Conservation (phyloP, 1,140 invertebrate species). For the Orius insidiosus region DNA sequence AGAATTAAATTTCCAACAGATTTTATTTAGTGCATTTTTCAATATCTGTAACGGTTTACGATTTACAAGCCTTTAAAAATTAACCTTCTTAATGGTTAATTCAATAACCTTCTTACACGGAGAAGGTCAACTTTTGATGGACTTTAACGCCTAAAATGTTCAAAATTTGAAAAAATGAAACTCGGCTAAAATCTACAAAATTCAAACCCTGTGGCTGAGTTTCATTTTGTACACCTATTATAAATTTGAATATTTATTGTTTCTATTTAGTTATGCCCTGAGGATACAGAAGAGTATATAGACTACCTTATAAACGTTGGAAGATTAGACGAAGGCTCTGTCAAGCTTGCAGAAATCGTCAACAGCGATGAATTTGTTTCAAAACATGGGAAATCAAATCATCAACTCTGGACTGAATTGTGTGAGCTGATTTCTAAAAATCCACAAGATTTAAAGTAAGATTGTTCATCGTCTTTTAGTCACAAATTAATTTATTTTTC, state of each 20-base stretch:
- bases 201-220: too few relatives aligned
- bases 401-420: conserved; percentile 97
- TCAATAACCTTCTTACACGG: too few relatives aligned
- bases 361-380: conserved; percentile 95
- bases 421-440: conserved; percentile 97
- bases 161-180: too few relatives aligned
- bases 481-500: conserved; percentile 18
- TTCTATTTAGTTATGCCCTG: conserved; percentile 49
- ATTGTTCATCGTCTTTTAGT: too few relatives aligned
- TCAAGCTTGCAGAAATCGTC: conserved; percentile 77
- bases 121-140: too few relatives aligned
- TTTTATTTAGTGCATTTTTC: neutral
- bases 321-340: conserved; percentile 84
- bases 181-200: too few relatives aligned
- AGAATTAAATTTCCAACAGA: too few relatives aligned
- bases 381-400: conserved; percentile 97
- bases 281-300: conserved; percentile 91
- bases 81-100: too few relatives aligned
- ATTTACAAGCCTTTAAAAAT: too few relatives aligned
- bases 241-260: too few relatives aligned
- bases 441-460: conserved; percentile 66
- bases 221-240: too few relatives aligned
- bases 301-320: conserved; percentile 75
- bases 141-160: too few relatives aligned
- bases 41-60: neutral